Percentiles rank a stretch among this genome's conserved stretches.
These are phyloP conservation scores for Diprion similis DNA, from an alignment of 1,140 invertebrate species.

Conservation along the genomic window DNA sequence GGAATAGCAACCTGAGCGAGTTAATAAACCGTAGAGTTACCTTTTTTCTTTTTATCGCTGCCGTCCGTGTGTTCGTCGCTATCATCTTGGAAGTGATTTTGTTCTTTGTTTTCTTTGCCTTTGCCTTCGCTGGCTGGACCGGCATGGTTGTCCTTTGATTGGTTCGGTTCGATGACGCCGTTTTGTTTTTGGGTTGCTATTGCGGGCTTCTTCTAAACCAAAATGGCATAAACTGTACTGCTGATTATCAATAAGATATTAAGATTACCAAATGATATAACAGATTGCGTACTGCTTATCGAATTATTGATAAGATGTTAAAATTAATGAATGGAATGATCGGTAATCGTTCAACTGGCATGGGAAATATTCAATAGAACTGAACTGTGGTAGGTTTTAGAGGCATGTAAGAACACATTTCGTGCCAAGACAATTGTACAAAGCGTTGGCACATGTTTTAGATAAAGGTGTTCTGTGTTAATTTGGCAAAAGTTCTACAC, in stretches of 20 bases:
- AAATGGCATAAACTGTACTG: constrained; percentile 15
- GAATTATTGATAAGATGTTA: too few species aligned
- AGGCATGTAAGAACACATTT: not conserved
- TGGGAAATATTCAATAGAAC: too few species aligned
- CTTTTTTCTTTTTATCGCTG: constrained; percentile 61
- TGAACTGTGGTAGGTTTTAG: too few species aligned
- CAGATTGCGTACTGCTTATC: too few species aligned
- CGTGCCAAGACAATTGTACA: not conserved
- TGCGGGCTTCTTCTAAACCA: constrained; percentile 45
- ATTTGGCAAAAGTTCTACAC: constrained; percentile 55
- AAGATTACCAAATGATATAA: not conserved
- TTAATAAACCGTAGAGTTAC: constrained; percentile 45
- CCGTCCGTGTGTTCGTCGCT: constrained; percentile 52
- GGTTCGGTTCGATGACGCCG: constrained; percentile 47
- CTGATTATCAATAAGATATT: not conserved
- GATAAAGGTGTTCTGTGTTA: constrained; percentile 1
- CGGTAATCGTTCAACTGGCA: too few species aligned
- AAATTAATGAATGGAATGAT: too few species aligned
- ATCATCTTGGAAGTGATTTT: constrained; percentile 54
- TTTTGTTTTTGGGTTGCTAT: constrained; percentile 50
- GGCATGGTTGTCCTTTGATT: constrained; percentile 42
- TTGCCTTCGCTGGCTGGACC: constrained; percentile 42
- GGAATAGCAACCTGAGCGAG: too few species aligned
- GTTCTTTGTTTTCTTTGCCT: constrained; percentile 56
- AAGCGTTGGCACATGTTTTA: not conserved